These are phyloP conservation scores for Ovibos moschatus DNA, from an alignment of 2,113 vertebrate genomes.

Conservation along the genomic window DNA sequence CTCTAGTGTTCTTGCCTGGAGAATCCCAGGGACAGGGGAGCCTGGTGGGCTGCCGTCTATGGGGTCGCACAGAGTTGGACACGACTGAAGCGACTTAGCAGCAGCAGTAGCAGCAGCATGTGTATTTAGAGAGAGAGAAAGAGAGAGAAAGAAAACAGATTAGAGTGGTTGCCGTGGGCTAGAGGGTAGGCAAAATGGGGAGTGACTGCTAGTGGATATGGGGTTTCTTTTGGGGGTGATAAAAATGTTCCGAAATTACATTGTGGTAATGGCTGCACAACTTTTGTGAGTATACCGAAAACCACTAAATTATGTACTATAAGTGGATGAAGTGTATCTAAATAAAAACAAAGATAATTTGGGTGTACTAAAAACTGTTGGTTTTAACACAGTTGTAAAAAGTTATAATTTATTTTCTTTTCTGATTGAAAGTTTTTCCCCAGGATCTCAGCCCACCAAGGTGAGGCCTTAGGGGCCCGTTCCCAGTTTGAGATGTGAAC, in stretches of 20 bases:
- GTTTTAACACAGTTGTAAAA: constrained; percentile 19
- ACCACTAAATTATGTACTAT: neutral
- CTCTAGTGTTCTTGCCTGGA: too few relatives aligned
- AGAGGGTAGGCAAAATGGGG: neutral
- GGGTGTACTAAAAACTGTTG: neutral
- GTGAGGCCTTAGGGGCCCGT: neutral
- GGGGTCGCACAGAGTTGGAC: too few relatives aligned
- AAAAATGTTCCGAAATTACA: constrained; percentile 6
- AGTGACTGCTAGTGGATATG: neutral
- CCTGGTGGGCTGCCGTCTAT: too few relatives aligned
- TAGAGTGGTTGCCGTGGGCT: neutral
- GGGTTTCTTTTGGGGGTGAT: neutral
- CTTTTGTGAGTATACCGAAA: neutral
- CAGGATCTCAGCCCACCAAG: neutral
- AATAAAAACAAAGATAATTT: neutral
- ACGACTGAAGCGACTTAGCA: too few relatives aligned
- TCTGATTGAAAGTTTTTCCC: neutral
- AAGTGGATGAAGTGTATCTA: neutral
- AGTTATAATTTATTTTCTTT: constrained; percentile 39
- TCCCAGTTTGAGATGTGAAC: neutral
- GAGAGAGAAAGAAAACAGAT: neutral
- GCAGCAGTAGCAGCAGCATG: neutral
- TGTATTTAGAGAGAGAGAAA: neutral
- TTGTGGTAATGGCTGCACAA: neutral
- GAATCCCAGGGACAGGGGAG: too few relatives aligned